These are phyloP conservation scores for Baryphthengus martii DNA, from an alignment of 2,113 vertebrate genomes.

Conservation along the genomic window DNA sequence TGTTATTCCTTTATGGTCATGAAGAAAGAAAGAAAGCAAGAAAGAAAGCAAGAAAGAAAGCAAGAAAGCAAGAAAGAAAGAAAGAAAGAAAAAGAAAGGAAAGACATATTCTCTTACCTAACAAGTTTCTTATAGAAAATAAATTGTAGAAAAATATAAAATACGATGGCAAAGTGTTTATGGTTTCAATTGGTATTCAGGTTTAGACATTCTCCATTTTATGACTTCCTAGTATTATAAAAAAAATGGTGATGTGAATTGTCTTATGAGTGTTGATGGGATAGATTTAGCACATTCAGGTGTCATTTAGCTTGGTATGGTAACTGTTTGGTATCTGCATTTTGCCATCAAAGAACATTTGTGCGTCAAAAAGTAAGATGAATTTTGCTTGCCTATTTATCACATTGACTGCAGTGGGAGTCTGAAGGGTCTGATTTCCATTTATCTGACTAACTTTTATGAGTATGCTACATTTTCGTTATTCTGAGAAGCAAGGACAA, in stretches of 20 bases:
- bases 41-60: no score
- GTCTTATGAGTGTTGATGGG: neutral
- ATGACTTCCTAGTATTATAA: neutral
- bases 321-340: neutral
- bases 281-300: accelerated
- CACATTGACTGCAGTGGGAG: neutral
- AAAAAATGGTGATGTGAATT: neutral
- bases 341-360: neutral
- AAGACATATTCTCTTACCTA: neutral
- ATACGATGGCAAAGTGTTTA: accelerated
- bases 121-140: neutral
- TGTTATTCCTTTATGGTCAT: neutral
- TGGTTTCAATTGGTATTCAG: neutral
- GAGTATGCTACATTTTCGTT: neutral
- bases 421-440: neutral
- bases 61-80: no score
- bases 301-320: neutral
- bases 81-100: no score
- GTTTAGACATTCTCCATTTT: neutral
- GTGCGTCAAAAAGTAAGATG: accelerated
- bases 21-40: no score
- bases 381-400: neutral
- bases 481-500: neutral
- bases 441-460: neutral
- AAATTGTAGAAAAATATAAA: neutral